phyloP scores from a whole-genome alignment of 2,888 invertebrate species.

The Eretmocerus hayati region DNA sequence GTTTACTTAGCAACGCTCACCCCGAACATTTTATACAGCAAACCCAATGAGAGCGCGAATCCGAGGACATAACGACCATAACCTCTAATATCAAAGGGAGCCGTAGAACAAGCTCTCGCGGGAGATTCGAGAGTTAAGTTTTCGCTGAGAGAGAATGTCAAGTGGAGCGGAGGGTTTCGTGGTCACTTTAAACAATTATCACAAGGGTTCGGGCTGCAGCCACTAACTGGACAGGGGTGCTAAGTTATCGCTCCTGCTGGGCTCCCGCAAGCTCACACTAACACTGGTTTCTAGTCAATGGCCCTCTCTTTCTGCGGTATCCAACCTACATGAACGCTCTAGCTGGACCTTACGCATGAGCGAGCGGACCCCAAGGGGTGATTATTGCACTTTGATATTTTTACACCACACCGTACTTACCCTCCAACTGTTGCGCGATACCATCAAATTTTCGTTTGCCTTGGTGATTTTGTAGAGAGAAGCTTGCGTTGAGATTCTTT shows the following conservation, averaged over 20 bases:
- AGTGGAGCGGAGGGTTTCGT: slow-evolving; percentile 12
- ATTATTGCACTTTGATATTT: slow-evolving; percentile 23
- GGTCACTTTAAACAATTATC: slow-evolving; percentile 45
- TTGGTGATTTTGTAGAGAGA: too few relatives aligned
- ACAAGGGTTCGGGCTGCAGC: slow-evolving; percentile 27
- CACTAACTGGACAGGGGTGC: slow-evolving; percentile 38
- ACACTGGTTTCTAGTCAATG: neutral
- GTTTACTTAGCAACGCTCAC: too few relatives aligned
- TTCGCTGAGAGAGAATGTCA: neutral
- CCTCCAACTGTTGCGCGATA: slow-evolving; percentile 14
- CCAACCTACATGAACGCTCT: neutral
- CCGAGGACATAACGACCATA: too few relatives aligned
- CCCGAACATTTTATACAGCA: too few relatives aligned
- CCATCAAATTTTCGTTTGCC: too few relatives aligned
- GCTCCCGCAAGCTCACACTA: slow-evolving; percentile 30
- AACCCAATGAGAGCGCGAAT: too few relatives aligned
- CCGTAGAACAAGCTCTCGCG: neutral
- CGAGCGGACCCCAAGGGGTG: slow-evolving; percentile 7
- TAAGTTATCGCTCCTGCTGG: slow-evolving; percentile 41
- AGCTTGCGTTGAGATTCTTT: too few relatives aligned
- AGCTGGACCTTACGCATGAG: slow-evolving; percentile 8
- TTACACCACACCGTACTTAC: slow-evolving; percentile 1
- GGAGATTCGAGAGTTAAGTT: neutral
- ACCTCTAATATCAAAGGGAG: too few relatives aligned
- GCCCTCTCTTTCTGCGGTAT: neutral